These are phyloP conservation scores for Coluber constrictor DNA, from an alignment of 2,797 vertebrate species.

Conservation along the genomic window DNA sequence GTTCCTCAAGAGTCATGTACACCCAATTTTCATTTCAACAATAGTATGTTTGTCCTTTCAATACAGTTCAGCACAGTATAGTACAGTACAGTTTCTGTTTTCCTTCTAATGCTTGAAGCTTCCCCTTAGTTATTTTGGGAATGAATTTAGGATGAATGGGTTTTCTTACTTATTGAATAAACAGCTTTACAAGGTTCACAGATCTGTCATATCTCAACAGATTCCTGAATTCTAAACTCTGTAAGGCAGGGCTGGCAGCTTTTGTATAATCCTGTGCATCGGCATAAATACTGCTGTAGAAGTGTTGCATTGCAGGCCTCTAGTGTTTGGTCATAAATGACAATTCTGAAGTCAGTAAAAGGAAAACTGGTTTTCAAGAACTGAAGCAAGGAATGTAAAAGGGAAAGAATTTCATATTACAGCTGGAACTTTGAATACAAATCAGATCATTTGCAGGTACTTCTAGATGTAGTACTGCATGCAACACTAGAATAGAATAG, in stretches of 20 bases:
- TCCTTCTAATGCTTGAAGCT: background rate
- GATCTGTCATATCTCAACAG: background rate
- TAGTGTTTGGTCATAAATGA: background rate
- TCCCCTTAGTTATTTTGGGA: background rate
- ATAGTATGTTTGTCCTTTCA: slow-evolving; percentile 1
- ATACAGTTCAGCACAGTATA: background rate
- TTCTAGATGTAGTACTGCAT: background rate
- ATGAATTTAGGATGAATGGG: background rate
- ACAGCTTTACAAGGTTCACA: background rate
- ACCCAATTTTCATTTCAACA: slow-evolving; percentile 19
- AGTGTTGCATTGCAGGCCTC: background rate
- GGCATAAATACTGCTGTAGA: background rate
- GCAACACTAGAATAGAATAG: no score
- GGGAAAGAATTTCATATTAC: background rate
- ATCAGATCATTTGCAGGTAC: background rate
- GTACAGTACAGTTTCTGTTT: background rate
- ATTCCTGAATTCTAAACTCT: background rate
- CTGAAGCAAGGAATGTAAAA: background rate
- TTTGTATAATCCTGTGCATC: background rate
- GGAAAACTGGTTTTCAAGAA: background rate
- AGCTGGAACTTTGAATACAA: background rate
- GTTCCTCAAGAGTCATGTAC: background rate
- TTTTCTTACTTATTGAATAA: background rate
- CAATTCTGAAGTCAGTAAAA: background rate
- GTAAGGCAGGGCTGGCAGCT: background rate